A percentile compares a stretch with the other conserved stretches of the same genome.
Conservation (phyloP, 2,113 vertebrate genomes). For the Aramus guarauna region DNA sequence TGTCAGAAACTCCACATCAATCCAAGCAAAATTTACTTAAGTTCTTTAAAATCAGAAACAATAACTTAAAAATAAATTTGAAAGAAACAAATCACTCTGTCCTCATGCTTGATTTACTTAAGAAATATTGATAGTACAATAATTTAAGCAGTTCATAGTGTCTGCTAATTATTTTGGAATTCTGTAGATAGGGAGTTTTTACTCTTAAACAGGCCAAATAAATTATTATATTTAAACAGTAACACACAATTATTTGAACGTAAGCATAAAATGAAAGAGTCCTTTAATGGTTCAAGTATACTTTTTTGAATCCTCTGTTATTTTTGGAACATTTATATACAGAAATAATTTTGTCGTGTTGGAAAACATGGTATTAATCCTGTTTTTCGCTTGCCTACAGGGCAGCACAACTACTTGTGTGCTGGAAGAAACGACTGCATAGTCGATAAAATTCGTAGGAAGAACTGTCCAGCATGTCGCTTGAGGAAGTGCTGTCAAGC, state of each 20-base stretch:
- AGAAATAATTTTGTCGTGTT: not conserved
- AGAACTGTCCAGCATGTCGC: conserved; percentile 96
- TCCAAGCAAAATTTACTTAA: not conserved
- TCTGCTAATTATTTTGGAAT: not conserved
- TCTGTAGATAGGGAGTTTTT: not conserved
- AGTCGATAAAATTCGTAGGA: conserved; percentile 97
- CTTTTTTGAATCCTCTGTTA: not conserved
- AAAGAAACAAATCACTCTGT: not conserved
- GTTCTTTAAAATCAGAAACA: not conserved
- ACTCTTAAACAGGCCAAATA: not conserved
- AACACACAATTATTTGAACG: not conserved
- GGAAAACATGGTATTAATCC: not conserved
- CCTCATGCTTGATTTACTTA: not conserved
- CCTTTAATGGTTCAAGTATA: not conserved
- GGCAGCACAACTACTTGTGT: conserved; percentile 96
- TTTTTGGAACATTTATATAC: not conserved
- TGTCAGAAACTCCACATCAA: not conserved
- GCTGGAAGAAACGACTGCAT: conserved; percentile 99
- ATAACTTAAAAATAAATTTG: not conserved
- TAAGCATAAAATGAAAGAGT: not conserved
- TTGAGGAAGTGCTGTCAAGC: conserved; percentile 96
- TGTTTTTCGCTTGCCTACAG: conserved; percentile 67
- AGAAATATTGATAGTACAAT: not conserved
- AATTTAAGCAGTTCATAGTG: not conserved
- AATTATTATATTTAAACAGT: not conserved